Evolutionary conservation across 2,113 vertebrate species (phyloP).

Genomic region (Leptodactylus fuscus): DNA sequence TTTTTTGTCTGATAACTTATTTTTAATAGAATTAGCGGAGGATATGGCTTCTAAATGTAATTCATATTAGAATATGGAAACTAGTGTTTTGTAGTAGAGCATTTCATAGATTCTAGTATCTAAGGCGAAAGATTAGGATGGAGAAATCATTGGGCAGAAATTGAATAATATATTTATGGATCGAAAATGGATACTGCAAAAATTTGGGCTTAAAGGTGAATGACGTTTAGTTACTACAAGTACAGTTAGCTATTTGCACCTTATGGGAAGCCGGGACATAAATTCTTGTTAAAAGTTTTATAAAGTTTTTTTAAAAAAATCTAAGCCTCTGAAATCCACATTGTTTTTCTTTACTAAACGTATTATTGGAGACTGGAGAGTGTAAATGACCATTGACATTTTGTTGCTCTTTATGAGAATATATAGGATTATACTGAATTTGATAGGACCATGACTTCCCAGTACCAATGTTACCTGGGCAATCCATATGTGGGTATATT

Average conservation of each 20-base stretch:
- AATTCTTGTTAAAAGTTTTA: too few species aligned
- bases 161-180: background rate
- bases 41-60: slow-evolving; percentile 24
- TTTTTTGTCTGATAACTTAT: background rate
- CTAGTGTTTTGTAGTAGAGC: background rate
- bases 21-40: slow-evolving; percentile 12
- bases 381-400: too few species aligned
- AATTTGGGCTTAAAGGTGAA: background rate
- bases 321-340: background rate
- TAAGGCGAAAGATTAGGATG: background rate
- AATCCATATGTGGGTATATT: too few species aligned
- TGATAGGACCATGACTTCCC: too few species aligned
- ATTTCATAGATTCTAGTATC: background rate
- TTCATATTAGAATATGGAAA: background rate
- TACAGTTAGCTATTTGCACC: too few species aligned
- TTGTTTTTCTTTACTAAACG: background rate
- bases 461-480: too few species aligned
- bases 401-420: too few species aligned
- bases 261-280: too few species aligned
- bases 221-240: too few species aligned
- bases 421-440: too few species aligned
- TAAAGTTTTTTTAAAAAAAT: too few species aligned
- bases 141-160: background rate
- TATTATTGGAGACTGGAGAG: background rate
- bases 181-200: background rate